These are phyloP conservation scores for Lamellibrachia luymesi DNA, from an alignment of 1,140 invertebrate species.

Conservation along the genomic window DNA sequence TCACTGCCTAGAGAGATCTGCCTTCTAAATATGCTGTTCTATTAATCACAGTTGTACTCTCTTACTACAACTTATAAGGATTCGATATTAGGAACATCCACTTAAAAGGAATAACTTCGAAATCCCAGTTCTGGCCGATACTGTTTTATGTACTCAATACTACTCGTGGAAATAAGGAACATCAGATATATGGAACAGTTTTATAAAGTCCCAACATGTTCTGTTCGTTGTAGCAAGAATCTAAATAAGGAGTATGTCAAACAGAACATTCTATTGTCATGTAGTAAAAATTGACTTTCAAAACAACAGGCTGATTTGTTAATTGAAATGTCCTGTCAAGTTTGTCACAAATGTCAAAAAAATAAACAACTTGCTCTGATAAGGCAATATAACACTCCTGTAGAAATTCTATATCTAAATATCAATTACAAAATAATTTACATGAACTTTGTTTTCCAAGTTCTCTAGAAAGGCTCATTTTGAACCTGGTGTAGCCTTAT, in stretches of 20 bases:
- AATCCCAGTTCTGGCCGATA: no score
- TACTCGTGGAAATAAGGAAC: no score
- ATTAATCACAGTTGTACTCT: no score
- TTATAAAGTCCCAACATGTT: no score
- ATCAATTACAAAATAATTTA: background rate
- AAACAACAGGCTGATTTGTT: background rate
- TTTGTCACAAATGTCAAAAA: background rate
- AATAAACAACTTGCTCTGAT: background rate
- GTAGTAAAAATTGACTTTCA: background rate
- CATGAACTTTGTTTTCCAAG: background rate
- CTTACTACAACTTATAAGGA: no score
- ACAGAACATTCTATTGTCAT: background rate
- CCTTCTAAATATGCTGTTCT: no score
- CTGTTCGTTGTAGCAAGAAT: no score
- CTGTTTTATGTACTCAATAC: no score
- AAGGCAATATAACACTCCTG: background rate
- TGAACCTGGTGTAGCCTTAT: background rate
- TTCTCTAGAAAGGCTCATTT: background rate
- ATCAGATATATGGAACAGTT: no score
- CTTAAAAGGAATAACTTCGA: no score
- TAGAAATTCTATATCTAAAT: background rate
- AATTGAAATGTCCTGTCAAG: background rate
- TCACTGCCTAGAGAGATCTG: background rate
- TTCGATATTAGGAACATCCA: no score
- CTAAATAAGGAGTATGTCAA: background rate